A percentile compares a stretch with the other conserved stretches of the same genome.
Evolutionary conservation across 1,140 invertebrate species (phyloP).

Genomic region (Leptinotarsa defecta): DNA sequence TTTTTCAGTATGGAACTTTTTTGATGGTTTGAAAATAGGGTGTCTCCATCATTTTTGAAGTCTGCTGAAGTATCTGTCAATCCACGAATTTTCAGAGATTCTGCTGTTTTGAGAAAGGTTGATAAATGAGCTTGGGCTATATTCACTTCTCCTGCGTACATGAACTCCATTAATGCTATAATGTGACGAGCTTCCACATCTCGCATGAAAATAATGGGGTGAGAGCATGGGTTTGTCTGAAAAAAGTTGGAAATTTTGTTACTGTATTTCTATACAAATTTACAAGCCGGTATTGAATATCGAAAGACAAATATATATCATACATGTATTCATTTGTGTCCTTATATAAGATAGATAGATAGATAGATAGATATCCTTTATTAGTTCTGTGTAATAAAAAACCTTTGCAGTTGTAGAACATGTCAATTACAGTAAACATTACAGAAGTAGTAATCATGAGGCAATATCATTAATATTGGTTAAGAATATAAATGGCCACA

Average conservation of each 20-base stretch:
- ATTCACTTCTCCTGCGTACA: slow-evolving; percentile 78
- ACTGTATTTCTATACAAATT: too few species aligned
- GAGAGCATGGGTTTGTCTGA: slow-evolving; percentile 83
- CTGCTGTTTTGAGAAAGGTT: slow-evolving; percentile 72
- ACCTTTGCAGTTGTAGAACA: too few species aligned
- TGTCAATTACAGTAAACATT: too few species aligned
- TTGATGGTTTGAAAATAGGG: slow-evolving; percentile 43
- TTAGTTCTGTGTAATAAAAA: too few species aligned
- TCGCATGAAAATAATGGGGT: slow-evolving; percentile 84
- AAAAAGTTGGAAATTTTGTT: slow-evolving; percentile 55
- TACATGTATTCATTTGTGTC: background rate
- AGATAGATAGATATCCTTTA: too few species aligned
- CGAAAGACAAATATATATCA: background rate
- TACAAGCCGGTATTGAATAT: background rate
- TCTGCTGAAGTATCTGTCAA: slow-evolving; percentile 64
- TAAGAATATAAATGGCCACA: too few species aligned
- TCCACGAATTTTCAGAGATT: slow-evolving; percentile 73
- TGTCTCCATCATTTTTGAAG: slow-evolving; percentile 45
- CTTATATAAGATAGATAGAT: too few species aligned
- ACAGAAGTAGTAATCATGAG: too few species aligned
- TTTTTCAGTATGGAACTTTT: slow-evolving; percentile 30
- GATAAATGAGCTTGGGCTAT: slow-evolving; percentile 73
- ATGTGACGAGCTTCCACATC: slow-evolving; percentile 73
- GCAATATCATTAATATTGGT: too few species aligned
- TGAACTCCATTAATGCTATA: slow-evolving; percentile 70